Evolutionary conservation across 2,888 invertebrate genomes (phyloP).

Genomic region (Drosophila cognata): DNA sequence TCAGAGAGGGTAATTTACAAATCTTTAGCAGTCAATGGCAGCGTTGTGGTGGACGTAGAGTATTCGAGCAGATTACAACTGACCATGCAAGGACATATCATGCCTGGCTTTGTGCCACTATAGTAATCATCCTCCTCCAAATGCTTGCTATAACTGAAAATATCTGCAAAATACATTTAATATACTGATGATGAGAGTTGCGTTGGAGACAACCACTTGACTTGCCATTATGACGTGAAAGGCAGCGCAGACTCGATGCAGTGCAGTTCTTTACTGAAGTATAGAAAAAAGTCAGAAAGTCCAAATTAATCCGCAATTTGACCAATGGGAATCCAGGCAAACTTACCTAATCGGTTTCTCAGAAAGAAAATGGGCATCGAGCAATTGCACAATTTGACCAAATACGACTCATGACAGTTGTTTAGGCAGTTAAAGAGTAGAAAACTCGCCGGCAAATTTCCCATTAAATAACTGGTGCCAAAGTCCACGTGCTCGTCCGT

Average conservation of each 20-base stretch:
- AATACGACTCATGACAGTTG: conserved; percentile 81
- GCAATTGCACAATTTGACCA: conserved; percentile 81
- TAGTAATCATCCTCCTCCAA: conserved; percentile 76
- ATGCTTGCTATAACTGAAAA: conserved; percentile 81
- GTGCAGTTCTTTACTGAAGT: conserved; percentile 59
- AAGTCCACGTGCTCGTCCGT: conserved; percentile 57
- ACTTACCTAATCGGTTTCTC: conserved; percentile 60
- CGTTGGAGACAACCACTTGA: neutral
- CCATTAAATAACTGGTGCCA: conserved; percentile 53
- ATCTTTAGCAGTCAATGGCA: conserved; percentile 49
- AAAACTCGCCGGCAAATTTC: conserved; percentile 54
- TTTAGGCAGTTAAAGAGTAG: conserved; percentile 78
- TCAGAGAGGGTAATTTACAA: conserved; percentile 38
- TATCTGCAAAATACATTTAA: conserved; percentile 56
- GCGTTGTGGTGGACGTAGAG: conserved; percentile 67
- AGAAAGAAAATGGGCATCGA: conserved; percentile 79
- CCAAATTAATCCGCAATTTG: conserved; percentile 1
- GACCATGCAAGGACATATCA: conserved; percentile 82
- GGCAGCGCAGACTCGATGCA: conserved; percentile 76
- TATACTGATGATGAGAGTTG: neutral
- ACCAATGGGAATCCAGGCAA: too few relatives aligned
- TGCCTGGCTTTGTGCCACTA: conserved; percentile 77
- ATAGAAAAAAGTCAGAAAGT: neutral
- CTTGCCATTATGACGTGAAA: conserved; percentile 78
- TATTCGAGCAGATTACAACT: conserved; percentile 81